Evolutionary conservation across 2,888 invertebrate species (phyloP), one percentile per base, ranked within the genome.

Genomic region (Drosophila planitibia): DNA sequence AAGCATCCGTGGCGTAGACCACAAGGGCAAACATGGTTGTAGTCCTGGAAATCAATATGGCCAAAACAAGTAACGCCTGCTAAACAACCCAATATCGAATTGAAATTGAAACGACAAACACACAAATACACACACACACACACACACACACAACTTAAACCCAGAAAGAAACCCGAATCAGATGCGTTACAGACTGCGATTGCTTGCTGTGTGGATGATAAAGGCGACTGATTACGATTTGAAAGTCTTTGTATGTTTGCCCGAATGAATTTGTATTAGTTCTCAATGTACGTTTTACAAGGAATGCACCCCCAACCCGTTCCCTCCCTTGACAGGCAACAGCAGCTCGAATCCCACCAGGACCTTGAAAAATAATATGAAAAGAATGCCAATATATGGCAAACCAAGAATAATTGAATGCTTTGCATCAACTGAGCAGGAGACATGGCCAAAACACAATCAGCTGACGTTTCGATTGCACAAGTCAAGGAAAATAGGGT

Each of bases 31-130:
- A 33, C 52, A 55, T 57, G 28, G 51, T 49, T 66, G 59, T 32
- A 4, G 22, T 32, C 14, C 14, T 14, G 5, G 44, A 52, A 80
- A 80, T 82, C 82, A 72, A 81, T 70, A 52, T 69, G 47, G 60
- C 37, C 22, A 37, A 63, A 61, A 37, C 62, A 66, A 81, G 68
- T 74, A 71, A 61, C 49, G 73, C 58, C 74, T 60, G 54, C 61
- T 52, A 67, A 73, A 70, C 70, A 87, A 87, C 76, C 83, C 61
- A 71, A 78, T 73, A 81, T 79, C 61, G 73, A 85, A 81, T 75
- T 73, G 83, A 88, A 85, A 88, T 83, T 76, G 82, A 88, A 76
- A 53, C 72, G 71, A 63, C 62, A 68, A 76, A 54, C 54, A 47
- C 61, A 59, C 35, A 62, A 47, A 54, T 49, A 63, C 49, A 58